Percentiles rank a stretch among this genome's conserved stretches.
These are phyloP conservation scores for Oxyruncus cristatus DNA, from an alignment of 2,113 vertebrate genomes.

Conservation along the genomic window DNA sequence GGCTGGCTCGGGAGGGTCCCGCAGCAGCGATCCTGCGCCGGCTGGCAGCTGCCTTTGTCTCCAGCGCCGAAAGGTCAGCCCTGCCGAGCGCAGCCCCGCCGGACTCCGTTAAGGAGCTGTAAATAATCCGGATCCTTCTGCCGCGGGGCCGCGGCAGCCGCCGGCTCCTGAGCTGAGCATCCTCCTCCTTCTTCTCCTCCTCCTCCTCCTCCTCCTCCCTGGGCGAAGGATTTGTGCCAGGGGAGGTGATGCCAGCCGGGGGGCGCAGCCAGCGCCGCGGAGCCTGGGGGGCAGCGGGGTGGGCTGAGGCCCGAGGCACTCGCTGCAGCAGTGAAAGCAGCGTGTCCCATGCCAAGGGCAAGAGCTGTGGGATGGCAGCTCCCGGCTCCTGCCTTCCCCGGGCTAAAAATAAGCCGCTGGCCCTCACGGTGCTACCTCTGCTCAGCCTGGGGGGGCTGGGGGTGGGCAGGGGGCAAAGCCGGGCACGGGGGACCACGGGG, in stretches of 20 bases:
- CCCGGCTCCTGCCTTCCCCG: background rate
- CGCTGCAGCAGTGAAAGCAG: background rate
- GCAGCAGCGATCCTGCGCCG: background rate
- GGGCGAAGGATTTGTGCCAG: background rate
- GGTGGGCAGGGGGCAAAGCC: background rate
- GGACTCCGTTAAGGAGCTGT: background rate
- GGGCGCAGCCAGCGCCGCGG: background rate
- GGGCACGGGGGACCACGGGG: accelerated
- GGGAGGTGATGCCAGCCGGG: background rate
- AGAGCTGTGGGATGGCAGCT: background rate
- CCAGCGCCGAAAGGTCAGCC: background rate
- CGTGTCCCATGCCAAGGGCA: background rate
- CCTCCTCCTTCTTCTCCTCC: conserved; percentile 5
- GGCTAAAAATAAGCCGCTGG: conserved; percentile 56
- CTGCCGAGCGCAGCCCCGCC: background rate
- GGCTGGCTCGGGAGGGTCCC: background rate
- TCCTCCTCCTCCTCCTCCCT: background rate
- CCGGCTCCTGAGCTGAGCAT: background rate
- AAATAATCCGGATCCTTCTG: background rate
- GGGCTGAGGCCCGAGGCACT: background rate
- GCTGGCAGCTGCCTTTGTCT: conserved; percentile 15
- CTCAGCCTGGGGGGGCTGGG: background rate
- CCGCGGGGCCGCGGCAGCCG: background rate
- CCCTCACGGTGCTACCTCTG: background rate
- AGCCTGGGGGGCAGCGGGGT: background rate